A percentile compares a stretch with the other conserved stretches of the same genome.
Conservation (phyloP, 2,113 vertebrate species). For the Dasyprocta punctata region DNA sequence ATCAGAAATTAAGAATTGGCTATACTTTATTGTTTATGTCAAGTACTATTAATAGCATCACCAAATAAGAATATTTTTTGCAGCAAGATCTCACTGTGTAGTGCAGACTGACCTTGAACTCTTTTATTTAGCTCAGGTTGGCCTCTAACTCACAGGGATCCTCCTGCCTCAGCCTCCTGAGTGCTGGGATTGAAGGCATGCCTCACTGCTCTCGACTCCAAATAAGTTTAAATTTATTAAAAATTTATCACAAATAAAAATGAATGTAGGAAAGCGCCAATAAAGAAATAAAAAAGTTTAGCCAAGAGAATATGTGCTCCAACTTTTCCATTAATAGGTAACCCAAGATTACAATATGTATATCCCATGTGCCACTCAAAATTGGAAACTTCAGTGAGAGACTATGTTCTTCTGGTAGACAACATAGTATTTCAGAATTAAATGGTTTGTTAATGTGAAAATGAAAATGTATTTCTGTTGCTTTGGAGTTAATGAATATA, state of each 20-base stretch:
- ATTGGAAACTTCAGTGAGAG: constrained; percentile 9
- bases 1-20: background rate
- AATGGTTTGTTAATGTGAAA: constrained; percentile 30
- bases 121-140: background rate
- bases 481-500: constrained; percentile 6
- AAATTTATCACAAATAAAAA: constrained; percentile 20
- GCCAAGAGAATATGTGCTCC: background rate
- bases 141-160: background rate
- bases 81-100: background rate
- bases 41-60: constrained; percentile 12
- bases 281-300: constrained; percentile 23
- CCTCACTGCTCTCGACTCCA: background rate
- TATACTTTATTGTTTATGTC: background rate
- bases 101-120: background rate
- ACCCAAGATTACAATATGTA: constrained; percentile 30
- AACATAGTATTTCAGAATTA: background rate
- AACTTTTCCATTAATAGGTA: background rate
- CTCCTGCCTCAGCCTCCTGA: background rate
- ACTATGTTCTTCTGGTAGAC: background rate
- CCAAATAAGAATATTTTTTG: background rate
- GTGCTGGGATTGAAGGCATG: background rate
- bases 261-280: background rate
- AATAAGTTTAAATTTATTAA: constrained; percentile 24
- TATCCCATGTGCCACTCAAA: background rate
- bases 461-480: constrained; percentile 38